These are phyloP conservation scores for Lasiurus cinereus DNA, from an alignment of 2,113 vertebrate species.

Conservation along the genomic window DNA sequence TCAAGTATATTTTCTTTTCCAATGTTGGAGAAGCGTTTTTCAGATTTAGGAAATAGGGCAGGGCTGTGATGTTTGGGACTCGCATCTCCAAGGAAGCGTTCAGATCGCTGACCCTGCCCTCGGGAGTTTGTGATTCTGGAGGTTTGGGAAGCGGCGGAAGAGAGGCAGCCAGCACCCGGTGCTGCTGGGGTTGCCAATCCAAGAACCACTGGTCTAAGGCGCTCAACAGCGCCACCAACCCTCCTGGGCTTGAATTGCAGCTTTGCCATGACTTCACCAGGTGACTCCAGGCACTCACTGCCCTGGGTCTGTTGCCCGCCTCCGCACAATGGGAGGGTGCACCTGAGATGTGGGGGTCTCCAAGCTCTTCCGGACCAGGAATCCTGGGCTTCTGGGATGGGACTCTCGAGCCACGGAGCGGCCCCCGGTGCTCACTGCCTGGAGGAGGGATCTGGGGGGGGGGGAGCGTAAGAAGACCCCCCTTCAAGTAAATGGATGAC, in stretches of 20 bases:
- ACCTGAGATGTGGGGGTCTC: background rate
- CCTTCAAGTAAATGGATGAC: background rate
- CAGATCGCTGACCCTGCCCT: background rate
- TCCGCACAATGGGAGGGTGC: background rate
- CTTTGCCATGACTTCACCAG: background rate
- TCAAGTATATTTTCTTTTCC: background rate
- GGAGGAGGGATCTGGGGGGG: too few relatives aligned
- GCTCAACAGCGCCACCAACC: background rate
- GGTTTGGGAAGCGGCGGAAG: background rate
- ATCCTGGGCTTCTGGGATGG: accelerated
- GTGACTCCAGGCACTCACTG: background rate
- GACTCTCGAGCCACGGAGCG: accelerated
- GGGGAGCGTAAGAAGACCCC: too few relatives aligned
- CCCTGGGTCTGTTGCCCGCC: too few relatives aligned
- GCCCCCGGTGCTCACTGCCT: background rate
- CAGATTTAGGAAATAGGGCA: background rate
- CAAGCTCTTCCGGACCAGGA: background rate
- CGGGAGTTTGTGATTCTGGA: background rate
- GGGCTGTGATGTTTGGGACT: background rate
- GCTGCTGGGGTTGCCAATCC: background rate
- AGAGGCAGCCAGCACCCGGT: background rate
- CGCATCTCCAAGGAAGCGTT: background rate
- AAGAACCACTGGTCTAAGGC: accelerated
- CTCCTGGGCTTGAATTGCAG: background rate
- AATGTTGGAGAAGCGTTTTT: background rate